These are phyloP conservation scores for Octopus bimaculoides DNA, from an alignment of 1,140 invertebrate genomes.

Conservation along the genomic window DNA sequence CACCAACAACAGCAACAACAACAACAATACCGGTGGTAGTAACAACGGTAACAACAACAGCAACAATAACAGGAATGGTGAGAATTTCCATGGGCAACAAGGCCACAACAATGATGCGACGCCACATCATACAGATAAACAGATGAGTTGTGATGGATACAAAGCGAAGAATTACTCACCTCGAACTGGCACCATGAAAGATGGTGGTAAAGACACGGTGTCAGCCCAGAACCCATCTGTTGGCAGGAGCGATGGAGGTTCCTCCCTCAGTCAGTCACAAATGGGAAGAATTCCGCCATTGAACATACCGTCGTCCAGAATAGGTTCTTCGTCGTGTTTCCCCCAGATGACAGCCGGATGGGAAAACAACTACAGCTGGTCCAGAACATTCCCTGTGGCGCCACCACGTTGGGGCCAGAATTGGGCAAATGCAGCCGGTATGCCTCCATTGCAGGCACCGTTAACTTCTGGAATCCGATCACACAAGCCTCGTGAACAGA, in stretches of 20 bases:
- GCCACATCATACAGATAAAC: not conserved
- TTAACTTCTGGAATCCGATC: not conserved
- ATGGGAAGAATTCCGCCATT: not conserved
- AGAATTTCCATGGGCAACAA: not conserved
- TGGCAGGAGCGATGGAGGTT: not conserved
- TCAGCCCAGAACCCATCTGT: not conserved
- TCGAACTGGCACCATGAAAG: not conserved
- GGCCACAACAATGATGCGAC: not conserved
- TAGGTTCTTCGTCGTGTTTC: not conserved
- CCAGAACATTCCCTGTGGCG: not conserved
- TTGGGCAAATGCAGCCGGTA: not conserved
- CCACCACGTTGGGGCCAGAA: not conserved
- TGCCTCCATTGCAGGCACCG: not conserved
- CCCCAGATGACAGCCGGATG: not conserved
- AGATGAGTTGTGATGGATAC: not conserved
- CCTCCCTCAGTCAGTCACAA: not conserved
- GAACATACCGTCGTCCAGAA: not conserved
- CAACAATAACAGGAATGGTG: not conserved
- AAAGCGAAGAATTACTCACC: not conserved
- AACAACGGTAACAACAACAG: not conserved
- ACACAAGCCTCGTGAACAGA: conserved; percentile 1
- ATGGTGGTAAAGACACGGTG: not conserved
- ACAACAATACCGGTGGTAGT: not conserved
- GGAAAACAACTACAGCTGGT: conserved; percentile 7
- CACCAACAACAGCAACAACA: not conserved